These are phyloP conservation scores for Liasis olivaceus DNA, from an alignment of 2,797 vertebrate species.

Conservation along the genomic window DNA sequence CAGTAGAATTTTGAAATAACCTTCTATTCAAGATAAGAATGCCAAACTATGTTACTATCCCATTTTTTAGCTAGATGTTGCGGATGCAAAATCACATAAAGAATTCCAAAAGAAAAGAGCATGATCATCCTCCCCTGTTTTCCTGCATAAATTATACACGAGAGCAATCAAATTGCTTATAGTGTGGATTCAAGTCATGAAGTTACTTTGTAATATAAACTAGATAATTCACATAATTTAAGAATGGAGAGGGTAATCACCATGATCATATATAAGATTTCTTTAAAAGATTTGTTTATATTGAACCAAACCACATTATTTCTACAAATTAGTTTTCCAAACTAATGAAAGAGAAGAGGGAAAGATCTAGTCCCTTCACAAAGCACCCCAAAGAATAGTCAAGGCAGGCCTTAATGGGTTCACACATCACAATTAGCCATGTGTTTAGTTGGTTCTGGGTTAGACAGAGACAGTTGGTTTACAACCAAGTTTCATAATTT, in stretches of 20 bases:
- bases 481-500: not conserved
- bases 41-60: not conserved
- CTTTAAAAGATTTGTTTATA: not conserved
- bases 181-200: too few relatives aligned
- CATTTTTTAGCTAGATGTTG: not conserved
- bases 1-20: not conserved
- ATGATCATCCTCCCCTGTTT: not conserved
- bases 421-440: not conserved
- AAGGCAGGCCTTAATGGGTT: not conserved
- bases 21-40: not conserved
- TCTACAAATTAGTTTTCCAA: not conserved
- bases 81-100: not conserved
- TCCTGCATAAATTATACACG: not conserved
- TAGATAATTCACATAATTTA: not conserved
- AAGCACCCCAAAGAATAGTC: not conserved
- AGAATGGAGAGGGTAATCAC: not conserved
- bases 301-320: not conserved
- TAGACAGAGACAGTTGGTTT: not conserved
- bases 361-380: not conserved
- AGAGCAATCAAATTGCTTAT: too few relatives aligned
- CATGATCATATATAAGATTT: not conserved
- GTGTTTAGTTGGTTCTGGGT: not conserved
- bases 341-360: not conserved
- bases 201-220: not conserved
- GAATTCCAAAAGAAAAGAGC: not conserved